Base-by-base conservation (phyloP, 2,113 vertebrate species). In the Otolemur garnettii region DNA sequence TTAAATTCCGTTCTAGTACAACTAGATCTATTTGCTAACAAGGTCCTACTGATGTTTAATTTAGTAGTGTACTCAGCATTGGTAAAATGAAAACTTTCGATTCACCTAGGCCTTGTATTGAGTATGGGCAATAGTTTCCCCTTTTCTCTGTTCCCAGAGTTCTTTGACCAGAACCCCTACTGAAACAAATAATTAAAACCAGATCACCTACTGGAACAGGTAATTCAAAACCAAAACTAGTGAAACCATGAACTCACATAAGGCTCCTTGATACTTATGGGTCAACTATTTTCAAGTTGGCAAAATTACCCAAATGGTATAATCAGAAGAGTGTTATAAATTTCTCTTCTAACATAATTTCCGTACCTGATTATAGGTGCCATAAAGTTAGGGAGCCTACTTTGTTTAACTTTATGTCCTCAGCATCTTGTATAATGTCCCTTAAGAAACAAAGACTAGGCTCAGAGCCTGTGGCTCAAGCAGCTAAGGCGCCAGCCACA, bases 201-300 rank as follows among this genome's bases (percentile, higher is more conserved):
- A 89, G 71, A 82, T 42, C 53, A 57, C 45, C 74, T 0, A 79
- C n/a, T 45, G 18, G 17, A 64, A 72, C 12, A 79, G 2, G 64
- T 8, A 57, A 66, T 81, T 89, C 66, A 82, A 81, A 91, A 91
- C 82, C 53, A 45, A 96, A 92, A 78, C 33, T n/a, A 38, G 30
- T 68, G 18, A 80, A 79, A 87, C 4, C 66, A 30, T 79, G 38
- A 86, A 86, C 30, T 60, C 12, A 35, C 1, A 72, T 1, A n/a
- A n/a, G 62, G 24, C 8, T 33, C 30, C 42, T 75, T 24, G n/a
- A 7, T 71, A 30, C 3, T 87, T 42, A 64, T 1, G 18, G 55
- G 6, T 10, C 66, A 93, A 66, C 0, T 0, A 78, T 78, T 75
- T 35, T 12, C 2, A 64, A 83, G 33, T 80, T 78, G 42, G 26